phyloP scores from a whole-genome alignment of 2,113 vertebrate genomes.

The Pseudonaja textilis region DNA sequence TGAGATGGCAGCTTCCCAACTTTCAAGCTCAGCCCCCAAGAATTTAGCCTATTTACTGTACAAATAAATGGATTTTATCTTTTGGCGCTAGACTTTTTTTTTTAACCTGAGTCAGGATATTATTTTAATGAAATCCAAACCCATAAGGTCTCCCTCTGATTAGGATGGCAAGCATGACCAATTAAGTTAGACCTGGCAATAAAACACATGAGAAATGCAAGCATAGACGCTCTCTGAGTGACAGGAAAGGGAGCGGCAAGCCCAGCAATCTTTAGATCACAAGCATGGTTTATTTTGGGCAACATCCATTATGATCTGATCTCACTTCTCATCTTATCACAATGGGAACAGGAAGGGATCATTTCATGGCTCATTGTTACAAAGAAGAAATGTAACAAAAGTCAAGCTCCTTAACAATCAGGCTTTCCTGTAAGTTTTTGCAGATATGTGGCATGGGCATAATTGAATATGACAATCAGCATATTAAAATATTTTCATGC shows the following conservation, averaged over 20 bases:
- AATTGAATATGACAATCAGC: constrained; percentile 5
- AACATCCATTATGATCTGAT: constrained; percentile 23
- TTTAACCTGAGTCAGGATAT: constrained; percentile 5
- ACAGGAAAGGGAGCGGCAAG: constrained; percentile 44
- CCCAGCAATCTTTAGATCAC: constrained; percentile 26
- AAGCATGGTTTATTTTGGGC: constrained; percentile 54
- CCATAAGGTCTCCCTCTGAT: neutral
- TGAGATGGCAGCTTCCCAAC: constrained; percentile 14
- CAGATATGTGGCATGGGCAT: neutral
- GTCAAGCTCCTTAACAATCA: neutral
- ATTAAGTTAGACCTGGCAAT: constrained; percentile 48
- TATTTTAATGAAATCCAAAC: constrained; percentile 1
- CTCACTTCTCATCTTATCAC: constrained; percentile 4
- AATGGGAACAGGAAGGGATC: constrained; percentile 12
- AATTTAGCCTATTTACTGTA: constrained; percentile 10
- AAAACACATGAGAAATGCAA: constrained; percentile 39
- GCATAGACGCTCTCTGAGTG: constrained; percentile 23
- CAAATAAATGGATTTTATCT: neutral
- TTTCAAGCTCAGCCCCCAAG: neutral
- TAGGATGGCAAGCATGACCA: neutral
- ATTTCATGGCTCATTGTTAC: constrained; percentile 9
- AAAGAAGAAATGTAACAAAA: constrained; percentile 15
- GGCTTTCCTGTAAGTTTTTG: constrained; percentile 4
- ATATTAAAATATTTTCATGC: constrained; percentile 30
- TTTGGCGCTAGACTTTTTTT: constrained; percentile 13